Base-by-base conservation (phyloP, 2,113 vertebrate species). In the Piprites chloris region DNA sequence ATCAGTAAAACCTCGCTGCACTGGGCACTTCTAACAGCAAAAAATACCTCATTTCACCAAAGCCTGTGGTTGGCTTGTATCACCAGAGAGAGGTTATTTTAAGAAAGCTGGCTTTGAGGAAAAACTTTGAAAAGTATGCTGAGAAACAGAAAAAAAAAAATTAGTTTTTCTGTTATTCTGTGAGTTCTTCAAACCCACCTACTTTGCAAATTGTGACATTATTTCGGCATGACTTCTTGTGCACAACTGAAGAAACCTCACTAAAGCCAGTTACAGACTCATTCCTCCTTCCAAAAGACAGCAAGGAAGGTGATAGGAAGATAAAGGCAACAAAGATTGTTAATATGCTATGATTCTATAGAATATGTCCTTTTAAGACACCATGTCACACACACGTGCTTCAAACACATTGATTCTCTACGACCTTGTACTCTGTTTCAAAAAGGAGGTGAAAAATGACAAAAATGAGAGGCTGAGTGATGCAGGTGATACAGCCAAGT, bases 321-420 rank as follows among this genome's bases (percentile, higher is more conserved):
- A 30, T 84, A 83, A 90, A 26, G 26, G 52, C 19, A 88, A 9
- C 6, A 62, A 56, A 81, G 19, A 15, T 26, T 42, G 5, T 58
- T 75, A 72, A 62, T 3, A 41, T 23, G n/a, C 44, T 90, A 5
- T 37, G 12, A 71, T 39, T 52, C 21, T 5, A 46, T 3, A 61
- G 28, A 71, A 21, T 46, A 39, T 35, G 18, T 55, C 10, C 9
- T 95, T 91, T 87, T 44, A 85, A 83, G 55, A 11, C 20, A 59
- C 30, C 14, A 21, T 1, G 1, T 69, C 87, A 68, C 39, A 73
- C 14, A 67, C 3, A 14, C 3, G 7, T 68, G 30, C 52, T 61
- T 85, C 4, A 4, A 49, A 62, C 19, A 76, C 0, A 0, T 14
- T 72, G 14, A 11, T 61, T 26, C 11, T 72, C 11, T 85, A 14